A percentile compares a stretch with the other conserved stretches of the same genome.
phyloP scores from a whole-genome alignment of 2,797 vertebrate genomes.

The Alexandromys oeconomus region DNA sequence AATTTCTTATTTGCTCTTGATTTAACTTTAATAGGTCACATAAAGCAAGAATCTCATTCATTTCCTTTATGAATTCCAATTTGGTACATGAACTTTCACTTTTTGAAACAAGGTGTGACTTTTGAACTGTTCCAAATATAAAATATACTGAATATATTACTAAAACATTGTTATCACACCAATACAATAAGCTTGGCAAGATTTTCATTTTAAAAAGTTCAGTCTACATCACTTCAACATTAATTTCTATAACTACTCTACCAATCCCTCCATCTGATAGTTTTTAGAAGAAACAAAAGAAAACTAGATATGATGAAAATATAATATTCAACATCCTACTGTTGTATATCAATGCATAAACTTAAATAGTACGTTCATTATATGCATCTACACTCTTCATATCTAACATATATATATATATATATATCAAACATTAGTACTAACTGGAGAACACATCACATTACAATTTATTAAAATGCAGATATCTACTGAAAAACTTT shows the following conservation, averaged over 20 bases:
- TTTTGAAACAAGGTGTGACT: conserved; percentile 71
- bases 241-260: conserved; percentile 69
- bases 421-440: neutral
- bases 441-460: neutral
- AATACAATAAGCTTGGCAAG: conserved; percentile 72
- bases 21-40: neutral
- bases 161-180: conserved; percentile 57
- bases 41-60: neutral
- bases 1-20: neutral
- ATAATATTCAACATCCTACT: neutral
- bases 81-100: neutral
- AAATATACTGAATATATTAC: conserved; percentile 76
- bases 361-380: neutral
- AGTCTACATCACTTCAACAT: conserved; percentile 72
- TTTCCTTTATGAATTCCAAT: neutral
- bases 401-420: neutral
- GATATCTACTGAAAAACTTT: conserved; percentile 18
- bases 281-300: conserved; percentile 66
- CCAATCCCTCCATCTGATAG: conserved; percentile 54
- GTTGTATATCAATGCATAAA: neutral
- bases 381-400: neutral
- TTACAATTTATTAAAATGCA: neutral
- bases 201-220: conserved; percentile 76
- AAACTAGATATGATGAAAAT: neutral
- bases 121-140: conserved; percentile 78